These are phyloP conservation scores for Forpus xanthops DNA, from an alignment of 2,797 vertebrate species.

Conservation along the genomic window DNA sequence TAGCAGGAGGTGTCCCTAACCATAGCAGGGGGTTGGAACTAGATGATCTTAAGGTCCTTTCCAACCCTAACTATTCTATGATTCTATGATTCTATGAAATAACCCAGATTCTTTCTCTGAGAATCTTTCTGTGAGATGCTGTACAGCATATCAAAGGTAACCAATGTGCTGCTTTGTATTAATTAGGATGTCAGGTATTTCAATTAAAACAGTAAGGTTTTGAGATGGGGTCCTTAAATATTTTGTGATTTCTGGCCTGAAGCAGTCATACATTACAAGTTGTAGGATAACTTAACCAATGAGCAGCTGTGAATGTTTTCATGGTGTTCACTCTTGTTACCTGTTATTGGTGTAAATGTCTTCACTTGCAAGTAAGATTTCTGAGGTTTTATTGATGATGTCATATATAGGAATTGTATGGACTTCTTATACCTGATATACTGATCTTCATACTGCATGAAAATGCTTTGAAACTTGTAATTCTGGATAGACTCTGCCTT, in stretches of 20 bases:
- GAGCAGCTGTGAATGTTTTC: not conserved
- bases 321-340: not conserved
- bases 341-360: not conserved
- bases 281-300: not conserved
- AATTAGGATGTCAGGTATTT: not conserved
- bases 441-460: not conserved
- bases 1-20: too few species aligned
- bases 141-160: not conserved
- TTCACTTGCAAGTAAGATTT: conserved; percentile 2
- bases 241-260: not conserved
- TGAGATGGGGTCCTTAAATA: not conserved
- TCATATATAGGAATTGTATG: not conserved
- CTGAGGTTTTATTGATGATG: not conserved
- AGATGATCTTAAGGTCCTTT: too few species aligned
- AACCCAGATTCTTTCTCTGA: not conserved
- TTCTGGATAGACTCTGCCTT: not conserved
- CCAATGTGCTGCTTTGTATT: not conserved
- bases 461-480: not conserved
- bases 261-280: not conserved
- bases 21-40: too few species aligned
- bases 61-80: too few species aligned
- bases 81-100: too few species aligned
- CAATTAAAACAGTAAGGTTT: not conserved
- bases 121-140: not conserved
- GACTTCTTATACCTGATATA: not conserved